Evolutionary conservation across 2,797 vertebrate species (phyloP), one percentile per base, ranked within the genome.

Genomic region (Hylomyscus alleni): DNA sequence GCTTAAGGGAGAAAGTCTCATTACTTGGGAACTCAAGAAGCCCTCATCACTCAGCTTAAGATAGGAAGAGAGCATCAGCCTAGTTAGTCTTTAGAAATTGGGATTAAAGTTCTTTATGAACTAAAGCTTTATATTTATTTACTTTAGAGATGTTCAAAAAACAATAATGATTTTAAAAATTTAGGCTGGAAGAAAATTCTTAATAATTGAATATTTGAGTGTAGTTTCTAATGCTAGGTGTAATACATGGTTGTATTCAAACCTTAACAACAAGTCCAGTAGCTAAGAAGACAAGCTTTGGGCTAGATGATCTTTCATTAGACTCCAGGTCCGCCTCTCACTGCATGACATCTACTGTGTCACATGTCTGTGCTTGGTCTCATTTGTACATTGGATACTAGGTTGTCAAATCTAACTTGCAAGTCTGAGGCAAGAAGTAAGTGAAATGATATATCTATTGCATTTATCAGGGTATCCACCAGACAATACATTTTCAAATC

Each of bases 71-170:
- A 92, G 22, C 76, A 58, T 83, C 56, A 91, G 60, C 73, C 20
- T 85, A 29, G 62, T 29, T 37, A n/a, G 13, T 56, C 73, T 86
- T 76, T 50, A 90, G 76, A 56, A 82, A 93, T 0, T 22, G 20
- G 6, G 15, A 56, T 67, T 76, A 77, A 4, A 20, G 26, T 62
- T 89, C 72, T 62, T 92, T 82, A 56, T 24, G 67, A 95, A 26
- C 19, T 62, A 85, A 94, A 94, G 72, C n/a, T 2, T 94, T 67
- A 5, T 19, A 31, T 65, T n/a, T 82, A 17, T 76, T 96, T 85
- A 81, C 22, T 90, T 52, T 84, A 89, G 19, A 75, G 34, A 88
- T 15, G 56, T 52, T 87, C 54, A 6, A 65, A 83, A 82, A 88
- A 90, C 26, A 60, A n/a, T 94, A 54, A 26, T 67, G 31, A 82